Evolutionary conservation across 1,140 invertebrate genomes (phyloP).

Genomic region (Akabosia matsudoensis): DNA sequence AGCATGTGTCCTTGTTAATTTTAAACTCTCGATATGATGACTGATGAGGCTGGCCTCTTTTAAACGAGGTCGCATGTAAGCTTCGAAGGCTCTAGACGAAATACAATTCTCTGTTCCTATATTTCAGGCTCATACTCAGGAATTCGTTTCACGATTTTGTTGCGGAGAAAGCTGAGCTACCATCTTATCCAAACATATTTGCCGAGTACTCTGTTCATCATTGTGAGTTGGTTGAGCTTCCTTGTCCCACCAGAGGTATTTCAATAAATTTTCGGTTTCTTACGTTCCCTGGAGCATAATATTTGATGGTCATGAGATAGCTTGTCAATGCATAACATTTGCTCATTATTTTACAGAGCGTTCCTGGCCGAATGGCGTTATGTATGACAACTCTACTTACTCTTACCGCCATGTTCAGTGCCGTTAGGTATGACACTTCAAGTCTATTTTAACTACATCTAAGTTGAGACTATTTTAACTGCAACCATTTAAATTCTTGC

Average conservation of each 20-base stretch:
- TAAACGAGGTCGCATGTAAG: background rate
- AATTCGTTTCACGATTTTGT: constrained; percentile 50
- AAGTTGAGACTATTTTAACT: too few species aligned
- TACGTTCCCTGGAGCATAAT: too few species aligned
- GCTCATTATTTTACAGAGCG: too few species aligned
- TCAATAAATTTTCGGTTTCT: too few species aligned
- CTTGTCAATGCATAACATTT: too few species aligned
- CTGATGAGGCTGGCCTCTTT: background rate
- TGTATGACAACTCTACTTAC: constrained; percentile 33
- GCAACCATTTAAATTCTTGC: too few species aligned
- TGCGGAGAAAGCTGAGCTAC: constrained; percentile 59
- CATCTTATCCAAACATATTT: constrained; percentile 63
- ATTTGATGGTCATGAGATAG: too few species aligned
- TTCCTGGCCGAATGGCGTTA: constrained; percentile 27
- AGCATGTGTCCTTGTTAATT: too few species aligned
- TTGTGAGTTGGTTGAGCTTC: constrained; percentile 60
- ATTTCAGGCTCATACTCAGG: constrained; percentile 36
- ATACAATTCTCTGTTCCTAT: too few species aligned
- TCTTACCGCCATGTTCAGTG: constrained; percentile 31
- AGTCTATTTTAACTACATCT: too few species aligned
- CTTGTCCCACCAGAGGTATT: constrained; percentile 29
- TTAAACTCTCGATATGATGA: too few species aligned
- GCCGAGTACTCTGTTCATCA: constrained; percentile 62
- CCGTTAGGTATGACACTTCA: constrained; percentile 30
- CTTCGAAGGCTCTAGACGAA: too few species aligned